Evolutionary conservation across 2,797 vertebrate genomes (phyloP).

Genomic region (Buphagus erythrorhynchus): DNA sequence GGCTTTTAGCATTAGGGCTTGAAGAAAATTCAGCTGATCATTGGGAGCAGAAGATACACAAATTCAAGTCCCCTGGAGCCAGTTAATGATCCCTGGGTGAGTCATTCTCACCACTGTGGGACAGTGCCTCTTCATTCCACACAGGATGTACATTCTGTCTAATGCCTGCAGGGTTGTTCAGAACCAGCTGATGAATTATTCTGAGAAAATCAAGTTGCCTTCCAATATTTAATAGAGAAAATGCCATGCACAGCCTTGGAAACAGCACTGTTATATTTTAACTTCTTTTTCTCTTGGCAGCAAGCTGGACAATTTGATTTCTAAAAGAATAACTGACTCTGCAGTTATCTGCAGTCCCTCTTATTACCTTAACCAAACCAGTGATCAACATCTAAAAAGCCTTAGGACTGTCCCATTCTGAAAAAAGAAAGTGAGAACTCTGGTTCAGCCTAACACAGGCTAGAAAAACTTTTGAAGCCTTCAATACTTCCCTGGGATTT

Average conservation of each 20-base stretch:
- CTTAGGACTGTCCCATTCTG: not conserved
- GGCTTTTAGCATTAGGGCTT: not conserved
- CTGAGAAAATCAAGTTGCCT: not conserved
- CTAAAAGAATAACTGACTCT: not conserved
- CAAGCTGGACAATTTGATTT: not conserved
- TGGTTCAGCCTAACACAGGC: not conserved
- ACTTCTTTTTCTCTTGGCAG: not conserved
- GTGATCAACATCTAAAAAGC: not conserved
- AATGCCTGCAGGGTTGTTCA: not conserved
- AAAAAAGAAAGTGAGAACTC: not conserved
- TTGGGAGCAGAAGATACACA: not conserved
- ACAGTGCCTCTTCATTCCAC: not conserved
- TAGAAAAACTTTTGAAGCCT: not conserved
- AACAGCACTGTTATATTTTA: not conserved
- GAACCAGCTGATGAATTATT: not conserved
- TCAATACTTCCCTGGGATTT: not conserved
- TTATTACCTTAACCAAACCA: not conserved
- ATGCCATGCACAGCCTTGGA: not conserved
- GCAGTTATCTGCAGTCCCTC: not conserved
- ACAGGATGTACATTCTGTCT: not conserved
- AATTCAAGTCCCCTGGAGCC: not conserved
- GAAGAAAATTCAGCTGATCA: not conserved
- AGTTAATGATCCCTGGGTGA: not conserved
- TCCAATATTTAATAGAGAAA: not conserved
- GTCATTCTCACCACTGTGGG: not conserved